A percentile compares a stretch with the other conserved stretches of the same genome.
Conservation (phyloP, 30 jellyfish, hydroid and myxozoan genomes). For the Cassiopea andromeda region DNA sequence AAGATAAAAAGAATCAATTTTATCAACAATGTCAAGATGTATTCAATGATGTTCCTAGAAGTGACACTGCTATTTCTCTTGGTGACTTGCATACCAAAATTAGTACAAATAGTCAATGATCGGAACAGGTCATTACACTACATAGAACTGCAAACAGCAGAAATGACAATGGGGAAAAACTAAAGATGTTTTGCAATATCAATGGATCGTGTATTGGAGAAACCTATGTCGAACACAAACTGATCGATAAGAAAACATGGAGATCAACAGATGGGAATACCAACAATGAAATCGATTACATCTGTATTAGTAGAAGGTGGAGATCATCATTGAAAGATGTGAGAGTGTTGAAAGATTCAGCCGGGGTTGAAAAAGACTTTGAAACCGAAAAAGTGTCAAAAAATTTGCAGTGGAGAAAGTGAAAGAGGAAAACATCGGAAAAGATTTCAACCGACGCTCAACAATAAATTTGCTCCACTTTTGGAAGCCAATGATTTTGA, state of each 20-base stretch:
- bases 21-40: background rate
- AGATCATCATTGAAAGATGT: background rate
- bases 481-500: background rate
- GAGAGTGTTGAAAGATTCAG: background rate
- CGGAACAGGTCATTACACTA: background rate
- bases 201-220: background rate
- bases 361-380: background rate
- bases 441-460: background rate
- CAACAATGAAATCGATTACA: background rate
- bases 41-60: background rate
- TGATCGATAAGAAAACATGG: slow-evolving; percentile 5
- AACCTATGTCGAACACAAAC: background rate
- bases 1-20: background rate
- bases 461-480: background rate
- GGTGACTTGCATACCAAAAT: slow-evolving; percentile 4
- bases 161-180: background rate
- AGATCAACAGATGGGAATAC: slow-evolving; percentile 4
- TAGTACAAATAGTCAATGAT: background rate
- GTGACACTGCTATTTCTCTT: background rate
- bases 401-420: slow-evolving; percentile 6
- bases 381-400: background rate
- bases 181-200: background rate
- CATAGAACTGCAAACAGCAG: background rate
- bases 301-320: background rate
- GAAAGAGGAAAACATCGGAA: background rate